phyloP scores from a whole-genome alignment of 2,888 invertebrate species.

The Nephrotoma flavescens region DNA sequence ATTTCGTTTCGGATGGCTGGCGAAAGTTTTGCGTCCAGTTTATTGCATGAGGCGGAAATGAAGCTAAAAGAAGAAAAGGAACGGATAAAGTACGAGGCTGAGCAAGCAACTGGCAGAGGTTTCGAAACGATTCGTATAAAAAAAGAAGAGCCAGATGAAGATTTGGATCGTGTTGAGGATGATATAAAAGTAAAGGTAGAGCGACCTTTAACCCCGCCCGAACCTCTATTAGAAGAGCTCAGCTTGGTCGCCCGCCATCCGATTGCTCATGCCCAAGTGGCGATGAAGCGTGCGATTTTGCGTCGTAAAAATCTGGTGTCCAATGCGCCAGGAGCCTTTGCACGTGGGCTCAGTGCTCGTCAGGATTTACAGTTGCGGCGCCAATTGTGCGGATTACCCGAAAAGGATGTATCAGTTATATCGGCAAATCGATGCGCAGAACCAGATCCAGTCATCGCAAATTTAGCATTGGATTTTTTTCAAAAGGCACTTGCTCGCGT shows the following conservation, averaged over 20 bases:
- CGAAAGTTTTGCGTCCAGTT: constrained; percentile 37
- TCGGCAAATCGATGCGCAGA: not conserved
- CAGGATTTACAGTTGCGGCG: constrained; percentile 60
- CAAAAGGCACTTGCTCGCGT: not conserved
- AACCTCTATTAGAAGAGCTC: constrained; percentile 21
- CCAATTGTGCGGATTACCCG: constrained; percentile 52
- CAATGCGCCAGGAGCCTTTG: constrained; percentile 59
- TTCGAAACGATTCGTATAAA: constrained; percentile 15
- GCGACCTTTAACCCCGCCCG: constrained; percentile 16
- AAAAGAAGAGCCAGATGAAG: constrained; percentile 22
- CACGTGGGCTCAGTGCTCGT: constrained; percentile 64
- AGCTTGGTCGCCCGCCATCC: constrained; percentile 31
- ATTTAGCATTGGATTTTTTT: not conserved
- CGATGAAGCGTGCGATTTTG: constrained; percentile 41
- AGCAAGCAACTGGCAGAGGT: not conserved
- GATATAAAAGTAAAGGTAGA: constrained; percentile 20
- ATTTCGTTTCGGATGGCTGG: constrained; percentile 68
- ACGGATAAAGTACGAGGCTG: constrained; percentile 15
- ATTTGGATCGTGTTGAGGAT: constrained; percentile 4
- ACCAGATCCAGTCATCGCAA: not conserved
- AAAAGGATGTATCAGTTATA: constrained; percentile 33
- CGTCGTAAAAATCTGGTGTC: constrained; percentile 47
- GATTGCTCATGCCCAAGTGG: constrained; percentile 40
- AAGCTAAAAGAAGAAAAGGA: constrained; percentile 19
- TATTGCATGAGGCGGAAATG: constrained; percentile 27